These are phyloP conservation scores for Drosophila ogumai DNA, from an alignment of 1,140 invertebrate species.

Conservation along the genomic window DNA sequence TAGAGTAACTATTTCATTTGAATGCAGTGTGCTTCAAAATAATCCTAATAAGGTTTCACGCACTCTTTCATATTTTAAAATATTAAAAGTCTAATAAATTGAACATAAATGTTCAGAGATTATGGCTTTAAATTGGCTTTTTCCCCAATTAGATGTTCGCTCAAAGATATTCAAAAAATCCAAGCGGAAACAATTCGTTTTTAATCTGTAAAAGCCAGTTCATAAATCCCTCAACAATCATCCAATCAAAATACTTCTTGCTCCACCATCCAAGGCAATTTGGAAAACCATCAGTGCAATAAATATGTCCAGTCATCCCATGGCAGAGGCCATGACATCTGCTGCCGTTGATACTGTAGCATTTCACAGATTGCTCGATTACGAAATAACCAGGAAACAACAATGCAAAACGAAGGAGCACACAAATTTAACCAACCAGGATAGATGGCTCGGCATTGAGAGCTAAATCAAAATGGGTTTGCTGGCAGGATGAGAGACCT, in stretches of 20 bases:
- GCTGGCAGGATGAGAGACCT: constrained; percentile 14
- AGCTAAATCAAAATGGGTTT: constrained; percentile 47
- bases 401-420: constrained; percentile 9
- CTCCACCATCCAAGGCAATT: constrained; percentile 15
- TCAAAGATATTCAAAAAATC: too few relatives aligned
- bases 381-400: constrained; percentile 27
- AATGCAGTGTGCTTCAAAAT: neutral
- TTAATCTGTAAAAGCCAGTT: constrained; percentile 19
- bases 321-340: constrained; percentile 30
- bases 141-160: neutral
- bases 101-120: too few relatives aligned
- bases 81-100: neutral
- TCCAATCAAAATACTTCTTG: constrained; percentile 6
- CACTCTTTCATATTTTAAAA: neutral
- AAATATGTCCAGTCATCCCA: constrained; percentile 38
- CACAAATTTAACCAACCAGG: constrained; percentile 32
- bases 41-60: neutral
- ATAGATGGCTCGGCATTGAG: constrained; percentile 20
- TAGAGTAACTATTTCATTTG: too few relatives aligned
- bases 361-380: constrained; percentile 48
- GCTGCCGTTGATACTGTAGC: constrained; percentile 29
- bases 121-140: neutral
- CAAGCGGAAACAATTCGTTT: neutral
- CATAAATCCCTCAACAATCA: constrained; percentile 30
- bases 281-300: constrained; percentile 30